Conservation (phyloP, 2,888 invertebrate species). For the Callinectes sapidus region DNA sequence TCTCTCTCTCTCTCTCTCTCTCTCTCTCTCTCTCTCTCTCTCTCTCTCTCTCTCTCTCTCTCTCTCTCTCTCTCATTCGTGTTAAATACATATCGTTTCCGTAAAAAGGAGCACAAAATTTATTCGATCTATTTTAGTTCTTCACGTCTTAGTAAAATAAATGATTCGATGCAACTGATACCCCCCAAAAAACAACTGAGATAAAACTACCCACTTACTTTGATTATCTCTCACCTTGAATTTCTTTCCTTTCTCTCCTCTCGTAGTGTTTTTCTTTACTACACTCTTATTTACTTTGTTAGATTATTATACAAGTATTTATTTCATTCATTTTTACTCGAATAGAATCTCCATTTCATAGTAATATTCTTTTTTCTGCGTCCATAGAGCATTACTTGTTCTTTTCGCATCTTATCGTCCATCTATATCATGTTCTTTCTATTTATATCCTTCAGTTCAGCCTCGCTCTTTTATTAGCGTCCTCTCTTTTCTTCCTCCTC, state of each 20-base stretch:
- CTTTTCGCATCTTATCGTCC: background rate
- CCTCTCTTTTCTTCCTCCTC: background rate
- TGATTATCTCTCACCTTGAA: background rate
- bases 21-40: background rate
- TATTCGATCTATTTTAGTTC: background rate
- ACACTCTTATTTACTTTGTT: background rate
- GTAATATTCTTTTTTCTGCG: background rate
- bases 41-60: background rate
- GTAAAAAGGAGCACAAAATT: no score
- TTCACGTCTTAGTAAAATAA: background rate
- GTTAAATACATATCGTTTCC: no score
- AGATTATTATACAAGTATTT: background rate
- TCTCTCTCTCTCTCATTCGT: background rate
- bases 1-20: conserved; percentile 1
- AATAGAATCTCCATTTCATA: background rate
- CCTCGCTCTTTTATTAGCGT: background rate
- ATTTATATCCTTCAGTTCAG: background rate
- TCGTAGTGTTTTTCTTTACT: background rate
- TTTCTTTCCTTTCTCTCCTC: background rate
- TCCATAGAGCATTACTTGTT: background rate
- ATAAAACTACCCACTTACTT: background rate
- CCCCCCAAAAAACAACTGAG: background rate
- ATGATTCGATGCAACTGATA: no score
- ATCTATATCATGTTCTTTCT: background rate
- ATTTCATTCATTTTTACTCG: background rate